Percentiles rank a stretch among this genome's conserved stretches.
Evolutionary conservation across 2,888 invertebrate species (phyloP).

Genomic region (Lycocerus yunnanus): DNA sequence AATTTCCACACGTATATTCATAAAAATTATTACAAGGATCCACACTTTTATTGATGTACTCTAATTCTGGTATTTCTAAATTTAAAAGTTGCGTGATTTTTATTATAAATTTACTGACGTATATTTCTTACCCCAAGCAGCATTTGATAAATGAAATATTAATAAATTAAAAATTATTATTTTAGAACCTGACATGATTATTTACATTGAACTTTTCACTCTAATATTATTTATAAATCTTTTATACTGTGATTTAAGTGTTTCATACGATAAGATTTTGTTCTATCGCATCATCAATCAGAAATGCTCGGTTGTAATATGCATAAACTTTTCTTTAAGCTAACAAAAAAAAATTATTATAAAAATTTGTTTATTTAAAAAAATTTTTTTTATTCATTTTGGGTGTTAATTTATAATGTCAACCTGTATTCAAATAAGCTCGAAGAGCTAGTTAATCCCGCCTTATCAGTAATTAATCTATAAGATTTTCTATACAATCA

Average conservation of each 20-base stretch:
- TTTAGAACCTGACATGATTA: background rate
- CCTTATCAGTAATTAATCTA: background rate
- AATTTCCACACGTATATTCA: constrained; percentile 57
- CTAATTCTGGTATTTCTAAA: constrained; percentile 45
- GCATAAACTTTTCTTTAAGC: background rate
- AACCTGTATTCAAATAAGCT: too few relatives aligned
- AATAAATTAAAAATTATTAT: background rate
- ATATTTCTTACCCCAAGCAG: background rate
- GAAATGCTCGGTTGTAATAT: background rate
- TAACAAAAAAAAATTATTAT: too few relatives aligned
- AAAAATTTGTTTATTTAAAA: too few relatives aligned
- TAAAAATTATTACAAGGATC: constrained; percentile 58
- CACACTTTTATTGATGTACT: constrained; percentile 48
- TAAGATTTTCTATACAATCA: background rate
- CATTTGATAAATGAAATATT: background rate
- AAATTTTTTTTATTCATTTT: background rate
- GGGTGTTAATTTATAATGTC: background rate
- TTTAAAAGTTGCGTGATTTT: background rate
- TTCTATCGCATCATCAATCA: background rate
- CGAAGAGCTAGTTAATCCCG: background rate
- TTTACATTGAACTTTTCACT: background rate
- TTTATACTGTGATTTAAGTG: background rate
- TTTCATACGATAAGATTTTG: background rate
- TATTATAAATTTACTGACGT: too few relatives aligned
- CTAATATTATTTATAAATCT: background rate